phyloP scores from a whole-genome alignment of 2,113 vertebrate species.

The Caracal caracal region DNA sequence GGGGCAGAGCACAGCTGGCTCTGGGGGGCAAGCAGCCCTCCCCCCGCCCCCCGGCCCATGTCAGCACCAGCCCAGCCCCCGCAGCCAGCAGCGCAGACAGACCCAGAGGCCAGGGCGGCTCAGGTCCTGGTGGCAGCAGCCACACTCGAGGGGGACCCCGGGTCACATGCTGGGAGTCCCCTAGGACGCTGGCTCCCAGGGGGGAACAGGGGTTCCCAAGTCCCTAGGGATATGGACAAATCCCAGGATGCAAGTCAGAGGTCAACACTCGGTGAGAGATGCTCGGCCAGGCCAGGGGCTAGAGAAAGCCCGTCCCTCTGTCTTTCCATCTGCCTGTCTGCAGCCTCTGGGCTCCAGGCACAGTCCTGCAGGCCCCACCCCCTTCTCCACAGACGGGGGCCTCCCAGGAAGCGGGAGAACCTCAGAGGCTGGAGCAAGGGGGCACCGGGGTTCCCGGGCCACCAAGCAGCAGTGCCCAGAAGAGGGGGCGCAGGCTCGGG shows the following conservation, averaged over 20 bases:
- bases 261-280: neutral
- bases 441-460: neutral
- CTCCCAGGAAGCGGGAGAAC: neutral
- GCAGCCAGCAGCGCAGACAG: neutral
- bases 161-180: neutral
- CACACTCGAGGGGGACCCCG: neutral
- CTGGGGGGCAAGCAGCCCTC: neutral
- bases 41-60: accelerated
- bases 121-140: neutral
- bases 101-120: neutral
- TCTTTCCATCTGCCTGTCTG: neutral
- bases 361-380: neutral
- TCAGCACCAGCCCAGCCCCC: neutral
- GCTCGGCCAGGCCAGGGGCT: neutral
- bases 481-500: neutral
- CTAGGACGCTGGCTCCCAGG: neutral
- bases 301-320: neutral
- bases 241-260: neutral
- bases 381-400: neutral
- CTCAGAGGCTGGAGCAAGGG: neutral
- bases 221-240: neutral
- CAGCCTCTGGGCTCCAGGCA: neutral
- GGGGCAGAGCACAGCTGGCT: neutral
- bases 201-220: neutral
- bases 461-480: neutral